These are phyloP conservation scores for Parnassius smintheus DNA, from an alignment of 2,888 invertebrate genomes.

Conservation along the genomic window DNA sequence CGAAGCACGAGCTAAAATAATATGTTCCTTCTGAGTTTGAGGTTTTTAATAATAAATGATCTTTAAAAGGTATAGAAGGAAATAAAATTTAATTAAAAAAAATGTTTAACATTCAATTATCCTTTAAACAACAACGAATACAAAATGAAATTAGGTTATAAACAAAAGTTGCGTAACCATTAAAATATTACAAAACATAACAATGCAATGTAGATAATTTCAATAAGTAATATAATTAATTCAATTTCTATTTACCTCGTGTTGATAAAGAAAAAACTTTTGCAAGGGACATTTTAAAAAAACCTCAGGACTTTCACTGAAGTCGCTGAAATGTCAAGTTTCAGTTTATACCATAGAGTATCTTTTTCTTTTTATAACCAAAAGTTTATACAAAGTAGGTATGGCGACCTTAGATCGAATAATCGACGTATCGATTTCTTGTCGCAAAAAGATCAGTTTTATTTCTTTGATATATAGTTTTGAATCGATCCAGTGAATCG, in stretches of 20 bases:
- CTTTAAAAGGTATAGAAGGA: too few species aligned
- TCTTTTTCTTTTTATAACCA: too few species aligned
- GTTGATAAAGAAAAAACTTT: conserved; percentile 78
- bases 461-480: too few species aligned
- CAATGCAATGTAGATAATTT: background rate
- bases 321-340: conserved; percentile 25
- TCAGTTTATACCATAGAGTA: too few species aligned
- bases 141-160: conserved; percentile 61
- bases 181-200: background rate
- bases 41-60: background rate
- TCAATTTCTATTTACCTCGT: conserved; percentile 54
- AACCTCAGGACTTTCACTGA: conserved; percentile 27
- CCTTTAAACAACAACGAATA: conserved; percentile 35
- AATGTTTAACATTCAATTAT: too few species aligned
- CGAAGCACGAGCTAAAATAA: conserved; percentile 52
- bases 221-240: background rate
- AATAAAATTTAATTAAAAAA: too few species aligned
- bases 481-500: too few species aligned
- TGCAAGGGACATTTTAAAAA: conserved; percentile 63
- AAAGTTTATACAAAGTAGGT: too few species aligned
- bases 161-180: conserved; percentile 68
- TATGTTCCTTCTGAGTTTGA: conserved; percentile 2
- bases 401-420: too few species aligned
- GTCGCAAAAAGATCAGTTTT: too few species aligned
- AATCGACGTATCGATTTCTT: too few species aligned